Evolutionary conservation across 2,797 vertebrate species (phyloP), one percentile per base, ranked within the genome.

Genomic region (Melanotaenia parkinsoni): DNA sequence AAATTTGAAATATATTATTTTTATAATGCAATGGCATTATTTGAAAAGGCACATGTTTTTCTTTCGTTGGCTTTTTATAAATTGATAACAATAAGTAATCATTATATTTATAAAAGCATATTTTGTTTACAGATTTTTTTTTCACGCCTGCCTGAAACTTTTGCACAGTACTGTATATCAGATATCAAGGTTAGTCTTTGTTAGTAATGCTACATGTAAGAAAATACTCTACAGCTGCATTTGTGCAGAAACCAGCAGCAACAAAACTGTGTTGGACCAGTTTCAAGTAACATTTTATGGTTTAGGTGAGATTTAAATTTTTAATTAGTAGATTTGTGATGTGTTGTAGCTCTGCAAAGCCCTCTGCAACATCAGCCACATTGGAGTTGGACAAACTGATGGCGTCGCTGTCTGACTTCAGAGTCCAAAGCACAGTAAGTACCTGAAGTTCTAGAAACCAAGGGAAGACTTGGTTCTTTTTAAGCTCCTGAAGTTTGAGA

Each of bases 331-430:
- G 8, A 3, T 60, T 76, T 65, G 1, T 78, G 67, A 72, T 81
- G 18, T 68, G 0, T 71, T 81, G 10, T 28, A 95, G 94, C 32
- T 86, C 94, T 22, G 92, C 81, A 0, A 95, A 96, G 72, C 92
- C 94, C 3, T 96, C 95, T 0, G 96, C 97, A 20, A 97, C 97
- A 12, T 96, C 97, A 0, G 97, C 97, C 37, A 98, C 97, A 20
- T 85, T 96, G 86, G 97, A 98, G 87, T 77, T 98, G 89, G 97
- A 98, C 80, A 96, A 96, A 83, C 91, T 98, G 58, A 98, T 98
- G 97, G 97, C 96, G 0, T 98, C 96, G 0, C 94, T 98, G 75
- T 98, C 97, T 0, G 97, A 98, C 91, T 98, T 98, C 93, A 95
- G 95, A 47, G 96, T 98, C 66, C 97, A 96, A 89, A 96, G 95